A percentile compares a stretch with the other conserved stretches of the same genome.
Conservation (phyloP, 2,797 vertebrate species). For the Bucorvus abyssinicus region DNA sequence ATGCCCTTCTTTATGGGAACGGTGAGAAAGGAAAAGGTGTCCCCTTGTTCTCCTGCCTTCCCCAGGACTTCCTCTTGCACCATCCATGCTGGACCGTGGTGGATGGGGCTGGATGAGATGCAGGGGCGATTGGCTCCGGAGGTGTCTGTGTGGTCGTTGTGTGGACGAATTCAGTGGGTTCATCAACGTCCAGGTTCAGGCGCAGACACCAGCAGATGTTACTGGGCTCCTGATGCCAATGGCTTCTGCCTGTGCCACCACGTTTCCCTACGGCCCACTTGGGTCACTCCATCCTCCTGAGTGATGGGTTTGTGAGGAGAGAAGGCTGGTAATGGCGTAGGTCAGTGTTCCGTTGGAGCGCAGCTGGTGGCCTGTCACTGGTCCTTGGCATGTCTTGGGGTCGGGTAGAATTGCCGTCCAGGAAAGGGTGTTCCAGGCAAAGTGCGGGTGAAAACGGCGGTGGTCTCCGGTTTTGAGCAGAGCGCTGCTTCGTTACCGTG, state of each 20-base stretch:
- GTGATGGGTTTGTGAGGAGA: not conserved
- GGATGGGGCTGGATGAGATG: not conserved
- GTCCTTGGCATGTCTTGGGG: not conserved
- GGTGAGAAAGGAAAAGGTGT: not conserved
- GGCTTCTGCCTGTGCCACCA: too few relatives aligned
- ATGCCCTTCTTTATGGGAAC: not conserved
- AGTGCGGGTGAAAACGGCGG: not conserved
- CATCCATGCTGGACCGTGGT: not conserved
- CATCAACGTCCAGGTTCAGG: too few relatives aligned
- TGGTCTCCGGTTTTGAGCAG: fast-evolving
- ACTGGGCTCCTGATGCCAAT: too few relatives aligned
- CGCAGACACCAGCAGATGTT: too few relatives aligned
- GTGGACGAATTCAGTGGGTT: too few relatives aligned
- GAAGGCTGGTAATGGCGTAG: too few relatives aligned
- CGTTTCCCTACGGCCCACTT: too few relatives aligned
- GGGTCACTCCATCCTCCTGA: too few relatives aligned
- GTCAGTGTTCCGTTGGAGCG: not conserved
- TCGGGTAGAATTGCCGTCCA: not conserved
- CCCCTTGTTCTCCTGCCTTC: not conserved
- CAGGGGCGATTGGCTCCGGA: not conserved
- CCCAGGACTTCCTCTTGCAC: not conserved
- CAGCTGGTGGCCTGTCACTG: not conserved
- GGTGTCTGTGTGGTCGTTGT: too few relatives aligned
- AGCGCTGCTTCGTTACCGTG: not conserved
- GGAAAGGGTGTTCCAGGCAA: too few relatives aligned